These are phyloP conservation scores for Pocillopora grandis DNA, from an alignment of 92 coral and sea anemone species.

Conservation along the genomic window DNA sequence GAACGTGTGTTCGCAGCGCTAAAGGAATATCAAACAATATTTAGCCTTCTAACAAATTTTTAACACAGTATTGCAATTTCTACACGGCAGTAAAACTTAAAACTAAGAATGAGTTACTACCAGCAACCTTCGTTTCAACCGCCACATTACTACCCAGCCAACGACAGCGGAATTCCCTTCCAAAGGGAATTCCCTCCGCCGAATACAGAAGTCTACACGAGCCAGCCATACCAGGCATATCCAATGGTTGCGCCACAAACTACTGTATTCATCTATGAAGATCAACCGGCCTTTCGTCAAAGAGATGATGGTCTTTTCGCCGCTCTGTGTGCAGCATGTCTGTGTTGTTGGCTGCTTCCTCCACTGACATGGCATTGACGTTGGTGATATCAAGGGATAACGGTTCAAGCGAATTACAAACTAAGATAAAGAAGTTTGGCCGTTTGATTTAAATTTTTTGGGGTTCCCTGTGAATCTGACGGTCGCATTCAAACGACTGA, in stretches of 20 bases:
- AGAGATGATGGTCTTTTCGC: constrained; percentile 67
- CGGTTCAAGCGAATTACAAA: no score
- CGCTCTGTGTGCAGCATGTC: constrained; percentile 75
- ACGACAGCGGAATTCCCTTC: neutral
- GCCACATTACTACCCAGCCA: constrained; percentile 36
- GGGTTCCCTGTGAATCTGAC: no score
- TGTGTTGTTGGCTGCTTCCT: constrained; percentile 85
- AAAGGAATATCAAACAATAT: no score
- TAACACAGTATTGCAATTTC: neutral
- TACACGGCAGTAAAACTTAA: neutral
- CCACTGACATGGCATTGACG: constrained; percentile 54
- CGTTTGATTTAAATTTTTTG: no score
- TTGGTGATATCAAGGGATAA: neutral
- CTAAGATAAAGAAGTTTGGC: no score
- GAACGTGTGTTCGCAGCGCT: no score
- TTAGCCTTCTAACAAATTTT: neutral
- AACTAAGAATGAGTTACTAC: constrained; percentile 24
- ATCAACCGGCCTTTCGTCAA: constrained; percentile 42
- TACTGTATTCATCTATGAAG: constrained; percentile 58
- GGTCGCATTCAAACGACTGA: no score
- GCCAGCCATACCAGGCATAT: constrained; percentile 63
- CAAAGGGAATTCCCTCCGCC: constrained; percentile 23
- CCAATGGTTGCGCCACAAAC: constrained; percentile 69
- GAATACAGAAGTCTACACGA: constrained; percentile 22
- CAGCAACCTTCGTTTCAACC: constrained; percentile 45